Percentiles rank a stretch among this genome's conserved stretches.
These are phyloP conservation scores for Ptychadena robeensis DNA, from an alignment of 2,797 vertebrate species.

Conservation along the genomic window DNA sequence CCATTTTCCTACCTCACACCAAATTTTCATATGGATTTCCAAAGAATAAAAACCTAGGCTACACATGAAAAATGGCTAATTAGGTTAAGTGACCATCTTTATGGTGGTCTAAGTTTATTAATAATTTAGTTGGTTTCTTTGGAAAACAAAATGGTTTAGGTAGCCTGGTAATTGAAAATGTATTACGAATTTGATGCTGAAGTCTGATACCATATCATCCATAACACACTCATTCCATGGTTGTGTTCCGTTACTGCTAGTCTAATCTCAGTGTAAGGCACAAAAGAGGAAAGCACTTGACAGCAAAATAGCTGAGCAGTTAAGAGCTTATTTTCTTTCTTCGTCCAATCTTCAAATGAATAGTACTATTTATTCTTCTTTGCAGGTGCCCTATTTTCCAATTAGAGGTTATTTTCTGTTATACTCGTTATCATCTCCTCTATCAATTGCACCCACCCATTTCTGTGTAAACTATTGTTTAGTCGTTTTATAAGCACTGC, in stretches of 20 bases:
- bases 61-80: not conserved
- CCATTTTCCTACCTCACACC: not conserved
- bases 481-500: constrained; percentile 21
- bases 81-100: not conserved
- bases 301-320: constrained; percentile 40
- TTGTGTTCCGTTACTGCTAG: not conserved
- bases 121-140: not conserved
- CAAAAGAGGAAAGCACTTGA: constrained; percentile 29
- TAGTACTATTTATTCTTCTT: constrained; percentile 35
- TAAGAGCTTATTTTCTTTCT: constrained; percentile 35
- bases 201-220: no score
- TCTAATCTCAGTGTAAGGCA: constrained; percentile 5
- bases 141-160: not conserved
- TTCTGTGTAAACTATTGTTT: constrained; percentile 47
- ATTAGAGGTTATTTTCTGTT: constrained; percentile 54
- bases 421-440: constrained; percentile 53
- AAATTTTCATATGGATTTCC: not conserved
- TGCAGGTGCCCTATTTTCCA: constrained; percentile 54
- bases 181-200: no score
- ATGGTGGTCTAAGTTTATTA: not conserved
- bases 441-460: constrained; percentile 45
- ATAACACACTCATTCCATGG: not conserved
- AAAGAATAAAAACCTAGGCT: no score
- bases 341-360: constrained; percentile 49
- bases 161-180: not conserved